Evolutionary conservation across 2,797 vertebrate species (phyloP), one percentile per base, ranked within the genome.

Genomic region (Dromococcyx pavoninus): DNA sequence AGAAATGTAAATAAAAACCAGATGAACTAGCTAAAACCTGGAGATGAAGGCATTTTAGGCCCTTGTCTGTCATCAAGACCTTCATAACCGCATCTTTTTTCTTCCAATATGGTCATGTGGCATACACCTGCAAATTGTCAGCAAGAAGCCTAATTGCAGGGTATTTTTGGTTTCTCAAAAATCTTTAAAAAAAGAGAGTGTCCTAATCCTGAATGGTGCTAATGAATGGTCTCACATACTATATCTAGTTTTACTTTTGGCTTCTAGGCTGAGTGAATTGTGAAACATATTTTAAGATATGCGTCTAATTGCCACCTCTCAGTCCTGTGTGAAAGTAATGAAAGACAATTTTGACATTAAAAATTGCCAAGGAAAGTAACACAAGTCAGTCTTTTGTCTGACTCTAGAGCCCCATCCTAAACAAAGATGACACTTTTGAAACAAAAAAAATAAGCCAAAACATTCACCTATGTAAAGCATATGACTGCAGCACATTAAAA

Each of bases 21-120:
- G 92, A 96, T 85, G 95, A 39, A 77, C 46, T 30, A 44, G 44
- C 58, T 84, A 39, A 87, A 95, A 84, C 51, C 80, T 89, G 72
- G 91, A 93, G 91, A 96, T 94, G 84, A 95, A 93, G 32, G 89
- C 81, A 93, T 89, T 86, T 88, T 88, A 86, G 89, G 92, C 73
- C 96, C 90, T 89, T 93, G 93, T 94, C 97, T 97, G 95, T 97
- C 96, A 96, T 78, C 97, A 95, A 76, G 75, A 67, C 66, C 74
- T 62, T 82, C 88, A 86, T 28, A 86, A 88, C 76, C 0, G 10
- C 64, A 85, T 89, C 65, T 79, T 95, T 94, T 48, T 44, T 48
- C 93, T 91, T 84, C 77, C 88, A 86, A 30, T 27, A 79, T 6
- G 65, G 84, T 92, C 96, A 95, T 89, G 96, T 96, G 96, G 95